Conservation (phyloP, 2,888 invertebrate species). For the Xanthia togata region DNA sequence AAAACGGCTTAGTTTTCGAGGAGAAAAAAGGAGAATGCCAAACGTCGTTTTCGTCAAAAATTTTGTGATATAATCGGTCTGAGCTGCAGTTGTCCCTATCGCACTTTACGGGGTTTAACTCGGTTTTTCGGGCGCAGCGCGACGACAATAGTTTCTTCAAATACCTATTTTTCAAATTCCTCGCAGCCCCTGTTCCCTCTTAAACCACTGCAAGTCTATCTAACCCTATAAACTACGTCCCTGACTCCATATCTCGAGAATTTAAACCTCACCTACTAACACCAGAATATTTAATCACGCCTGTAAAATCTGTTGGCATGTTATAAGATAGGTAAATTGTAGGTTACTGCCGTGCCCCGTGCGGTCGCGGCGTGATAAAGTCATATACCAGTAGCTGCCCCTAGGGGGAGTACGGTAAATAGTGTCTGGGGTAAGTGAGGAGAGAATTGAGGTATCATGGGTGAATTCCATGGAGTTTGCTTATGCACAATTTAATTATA, state of each 20-base stretch:
- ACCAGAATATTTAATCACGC: conserved; percentile 50
- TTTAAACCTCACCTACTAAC: conserved; percentile 36
- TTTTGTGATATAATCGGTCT: no score
- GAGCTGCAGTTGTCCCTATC: no score
- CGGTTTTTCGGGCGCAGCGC: no score
- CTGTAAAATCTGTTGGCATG: conserved; percentile 59
- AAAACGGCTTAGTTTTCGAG: no score
- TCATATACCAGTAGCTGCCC: conserved; percentile 54
- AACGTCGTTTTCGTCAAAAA: no score
- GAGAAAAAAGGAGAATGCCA: no score
- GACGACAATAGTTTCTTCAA: no score
- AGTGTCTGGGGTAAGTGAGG: conserved; percentile 40
- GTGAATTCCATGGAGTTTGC: no score
- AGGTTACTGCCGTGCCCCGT: conserved; percentile 40
- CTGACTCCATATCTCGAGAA: conserved; percentile 29
- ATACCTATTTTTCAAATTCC: no score
- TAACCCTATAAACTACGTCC: conserved; percentile 12
- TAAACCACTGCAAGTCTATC: neutral
- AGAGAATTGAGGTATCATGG: neutral
- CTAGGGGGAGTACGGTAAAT: conserved; percentile 48
- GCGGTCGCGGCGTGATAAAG: conserved; percentile 48
- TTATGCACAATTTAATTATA: no score
- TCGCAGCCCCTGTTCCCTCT: no score
- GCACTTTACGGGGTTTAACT: no score
- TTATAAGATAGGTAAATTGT: conserved; percentile 60